Evolutionary conservation across 2,113 vertebrate genomes (phyloP).

Genomic region (Brienomyrus brachyistius): DNA sequence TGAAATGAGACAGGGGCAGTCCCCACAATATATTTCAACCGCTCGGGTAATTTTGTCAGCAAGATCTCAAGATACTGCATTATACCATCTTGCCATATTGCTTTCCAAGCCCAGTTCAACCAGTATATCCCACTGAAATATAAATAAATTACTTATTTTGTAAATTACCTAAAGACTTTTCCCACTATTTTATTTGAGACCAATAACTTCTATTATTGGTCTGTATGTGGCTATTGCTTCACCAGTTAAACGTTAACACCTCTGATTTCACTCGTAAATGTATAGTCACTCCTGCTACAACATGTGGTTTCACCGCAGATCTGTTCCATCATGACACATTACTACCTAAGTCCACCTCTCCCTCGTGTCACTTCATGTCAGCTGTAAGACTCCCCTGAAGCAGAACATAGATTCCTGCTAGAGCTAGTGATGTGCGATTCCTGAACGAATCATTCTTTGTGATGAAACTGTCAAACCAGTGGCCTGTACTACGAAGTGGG

Average conservation of each 20-base stretch:
- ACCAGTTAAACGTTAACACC: too few species aligned
- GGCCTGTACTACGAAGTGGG: too few species aligned
- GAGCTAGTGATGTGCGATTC: too few species aligned
- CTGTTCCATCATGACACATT: too few species aligned
- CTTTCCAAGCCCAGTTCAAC: neutral
- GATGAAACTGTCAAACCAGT: neutral
- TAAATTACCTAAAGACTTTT: neutral
- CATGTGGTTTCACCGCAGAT: too few species aligned
- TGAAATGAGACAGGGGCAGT: neutral
- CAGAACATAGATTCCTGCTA: too few species aligned
- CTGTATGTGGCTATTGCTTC: too few species aligned
- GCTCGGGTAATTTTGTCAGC: neutral
- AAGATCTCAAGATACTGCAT: neutral
- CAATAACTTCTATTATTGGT: neutral
- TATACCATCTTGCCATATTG: neutral
- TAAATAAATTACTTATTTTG: neutral
- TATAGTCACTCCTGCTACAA: too few species aligned
- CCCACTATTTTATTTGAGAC: neutral
- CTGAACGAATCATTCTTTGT: neutral
- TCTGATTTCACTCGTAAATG: too few species aligned
- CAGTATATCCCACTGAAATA: neutral
- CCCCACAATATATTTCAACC: neutral
- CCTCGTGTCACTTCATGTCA: too few species aligned
- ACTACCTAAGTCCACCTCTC: too few species aligned
- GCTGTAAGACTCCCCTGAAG: too few species aligned